Percentiles rank a stretch among this genome's conserved stretches.
Evolutionary conservation across 2,888 invertebrate genomes (phyloP).

Genomic region (Harpalus rufipes): DNA sequence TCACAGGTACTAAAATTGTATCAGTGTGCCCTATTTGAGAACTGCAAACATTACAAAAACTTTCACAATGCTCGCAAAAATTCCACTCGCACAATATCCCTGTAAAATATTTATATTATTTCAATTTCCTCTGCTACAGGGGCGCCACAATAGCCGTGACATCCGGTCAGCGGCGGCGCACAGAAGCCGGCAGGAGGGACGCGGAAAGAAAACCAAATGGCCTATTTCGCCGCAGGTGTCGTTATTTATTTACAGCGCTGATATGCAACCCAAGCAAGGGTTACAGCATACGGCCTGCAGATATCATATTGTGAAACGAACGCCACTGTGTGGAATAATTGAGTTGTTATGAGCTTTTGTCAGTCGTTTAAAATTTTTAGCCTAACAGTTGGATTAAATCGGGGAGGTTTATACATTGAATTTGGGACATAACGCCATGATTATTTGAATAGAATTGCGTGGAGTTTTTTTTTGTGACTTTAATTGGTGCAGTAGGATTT

Average conservation of each 20-base stretch:
- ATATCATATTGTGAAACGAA: constrained; percentile 50
- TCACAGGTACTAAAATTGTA: background rate
- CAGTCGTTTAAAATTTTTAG: constrained; percentile 55
- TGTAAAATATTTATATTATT: constrained; percentile 64
- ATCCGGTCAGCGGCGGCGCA: constrained; percentile 58
- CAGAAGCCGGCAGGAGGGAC: background rate
- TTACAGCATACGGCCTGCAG: background rate
- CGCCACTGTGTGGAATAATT: constrained; percentile 48
- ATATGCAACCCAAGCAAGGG: constrained; percentile 17
- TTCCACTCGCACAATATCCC: constrained; percentile 28
- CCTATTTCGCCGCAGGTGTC: constrained; percentile 40
- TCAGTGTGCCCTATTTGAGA: background rate
- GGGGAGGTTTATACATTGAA: constrained; percentile 22
- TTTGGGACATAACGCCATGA: constrained; percentile 22
- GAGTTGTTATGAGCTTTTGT: constrained; percentile 54
- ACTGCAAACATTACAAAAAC: constrained; percentile 20
- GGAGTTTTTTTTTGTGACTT: too few species aligned
- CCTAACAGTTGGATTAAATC: constrained; percentile 51
- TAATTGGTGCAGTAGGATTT: too few species aligned
- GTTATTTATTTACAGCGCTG: constrained; percentile 54
- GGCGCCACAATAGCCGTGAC: constrained; percentile 57
- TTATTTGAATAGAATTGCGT: constrained; percentile 24
- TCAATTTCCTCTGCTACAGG: constrained; percentile 53
- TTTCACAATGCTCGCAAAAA: constrained; percentile 44
- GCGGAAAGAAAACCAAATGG: constrained; percentile 38